Percentiles rank a stretch among this genome's conserved stretches.
Evolutionary conservation across 2,113 vertebrate species (phyloP).

Genomic region (Hydrolagus affinis): DNA sequence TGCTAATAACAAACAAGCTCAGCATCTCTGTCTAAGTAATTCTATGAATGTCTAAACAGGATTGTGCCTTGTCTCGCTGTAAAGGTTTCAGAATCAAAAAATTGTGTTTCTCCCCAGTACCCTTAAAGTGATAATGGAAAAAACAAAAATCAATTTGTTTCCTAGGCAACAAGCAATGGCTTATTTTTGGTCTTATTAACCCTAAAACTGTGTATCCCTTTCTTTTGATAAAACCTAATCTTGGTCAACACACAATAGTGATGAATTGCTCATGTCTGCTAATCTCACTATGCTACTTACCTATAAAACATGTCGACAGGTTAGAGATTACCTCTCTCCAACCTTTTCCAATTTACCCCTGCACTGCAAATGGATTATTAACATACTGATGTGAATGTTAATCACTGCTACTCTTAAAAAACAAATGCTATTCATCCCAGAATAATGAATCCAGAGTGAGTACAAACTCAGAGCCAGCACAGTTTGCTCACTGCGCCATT

Average conservation of each 20-base stretch:
- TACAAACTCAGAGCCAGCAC: no score
- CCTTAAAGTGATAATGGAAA: conserved; percentile 36
- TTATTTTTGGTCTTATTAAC: conserved; percentile 23
- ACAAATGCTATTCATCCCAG: conserved; percentile 42
- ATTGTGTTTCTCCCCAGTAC: conserved; percentile 23
- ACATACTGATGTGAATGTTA: conserved; percentile 46
- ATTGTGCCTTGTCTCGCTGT: not conserved
- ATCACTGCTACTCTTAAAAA: conserved; percentile 40
- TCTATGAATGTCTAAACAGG: not conserved
- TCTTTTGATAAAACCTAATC: conserved; percentile 35
- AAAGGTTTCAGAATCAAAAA: conserved; percentile 19
- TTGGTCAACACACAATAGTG: conserved; percentile 35
- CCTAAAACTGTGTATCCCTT: conserved; percentile 28
- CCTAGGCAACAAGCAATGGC: conserved; percentile 27
- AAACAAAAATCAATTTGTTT: conserved; percentile 30
- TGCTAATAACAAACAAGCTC: not conserved
- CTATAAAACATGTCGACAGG: conserved; percentile 34
- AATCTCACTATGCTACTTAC: conserved; percentile 33
- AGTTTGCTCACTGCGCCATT: not conserved
- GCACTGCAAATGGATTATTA: conserved; percentile 42
- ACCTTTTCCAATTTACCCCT: conserved; percentile 40
- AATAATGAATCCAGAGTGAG: conserved; percentile 34
- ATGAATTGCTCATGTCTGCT: conserved; percentile 32
- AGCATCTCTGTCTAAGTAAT: not conserved
- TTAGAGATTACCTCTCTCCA: conserved; percentile 39